Evolutionary conservation across 2,113 vertebrate genomes (phyloP), one percentile per base, ranked within the genome.

Genomic region (Tragelaphus buxtoni): DNA sequence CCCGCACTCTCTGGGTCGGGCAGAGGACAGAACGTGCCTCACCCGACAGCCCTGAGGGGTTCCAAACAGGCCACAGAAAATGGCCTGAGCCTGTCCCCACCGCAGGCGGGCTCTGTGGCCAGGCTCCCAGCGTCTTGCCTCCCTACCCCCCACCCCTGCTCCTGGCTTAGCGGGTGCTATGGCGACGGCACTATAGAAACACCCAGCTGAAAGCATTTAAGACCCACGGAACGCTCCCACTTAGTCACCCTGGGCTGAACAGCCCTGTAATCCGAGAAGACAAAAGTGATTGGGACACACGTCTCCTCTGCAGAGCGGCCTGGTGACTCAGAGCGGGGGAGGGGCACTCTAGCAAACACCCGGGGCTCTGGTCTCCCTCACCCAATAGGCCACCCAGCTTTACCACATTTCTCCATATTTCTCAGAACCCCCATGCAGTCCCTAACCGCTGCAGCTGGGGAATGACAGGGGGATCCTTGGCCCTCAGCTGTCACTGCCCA

Each of bases 231-330:
- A 45, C 0, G n/a, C 88, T 76, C 96, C 89, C 96, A 90, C 95
- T 98, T 76, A 97, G 97, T 97, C 98, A 98, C 93, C 88, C 85
- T 11, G 35, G 65, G 94, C 93, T 39, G n/a, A 69, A 26, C 96
- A 82, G 91, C 92, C 97, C 96, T 96, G 96, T 74, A 86, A 97
- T 96, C 96, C 28, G 35, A 94, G 95, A 74, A 94, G 97, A 96
- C 96, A 98, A 86, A 95, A 95, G 97, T 69, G 91, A 88, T 32
- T 4, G 1, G 84, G 77, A 88, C 55, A 18, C 9, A 18, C 0
- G 58, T 74, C 79, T 87, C 58, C 87, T 53, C 83, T 22, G 35
- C 51, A 9, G 14, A 84, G 95, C 88, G 0, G 3, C 49, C 35
- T 1, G 0, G 83, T 98, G 97, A 98, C 94, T 96, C 95, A 95